Evolutionary conservation across 2,113 vertebrate genomes (phyloP).

Genomic region (Hylia prasina): DNA sequence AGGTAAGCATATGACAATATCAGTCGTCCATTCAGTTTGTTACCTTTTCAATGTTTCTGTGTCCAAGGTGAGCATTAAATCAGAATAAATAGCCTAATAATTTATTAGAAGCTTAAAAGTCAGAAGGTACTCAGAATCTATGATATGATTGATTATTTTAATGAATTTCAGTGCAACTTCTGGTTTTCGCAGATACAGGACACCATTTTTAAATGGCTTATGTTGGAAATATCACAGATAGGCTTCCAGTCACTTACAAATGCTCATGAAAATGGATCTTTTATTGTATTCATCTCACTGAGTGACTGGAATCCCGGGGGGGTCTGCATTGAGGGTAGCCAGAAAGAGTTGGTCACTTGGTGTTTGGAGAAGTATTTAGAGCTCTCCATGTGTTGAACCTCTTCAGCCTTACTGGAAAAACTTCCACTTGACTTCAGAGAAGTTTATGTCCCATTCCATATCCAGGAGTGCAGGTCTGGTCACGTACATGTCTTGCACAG

Average conservation of each 20-base stretch:
- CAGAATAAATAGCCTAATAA: neutral
- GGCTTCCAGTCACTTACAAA: neutral
- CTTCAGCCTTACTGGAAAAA: neutral
- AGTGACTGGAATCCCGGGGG: neutral
- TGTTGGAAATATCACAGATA: neutral
- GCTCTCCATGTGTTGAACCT: neutral
- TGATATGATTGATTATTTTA: neutral
- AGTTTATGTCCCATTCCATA: neutral
- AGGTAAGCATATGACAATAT: neutral
- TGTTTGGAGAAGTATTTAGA: neutral
- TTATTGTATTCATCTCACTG: neutral
- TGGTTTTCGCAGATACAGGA: neutral
- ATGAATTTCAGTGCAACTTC: neutral
- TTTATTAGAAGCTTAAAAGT: neutral
- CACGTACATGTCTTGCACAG: fast-evolving
- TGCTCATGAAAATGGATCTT: neutral
- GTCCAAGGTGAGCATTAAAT: neutral
- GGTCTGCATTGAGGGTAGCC: neutral
- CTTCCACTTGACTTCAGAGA: neutral
- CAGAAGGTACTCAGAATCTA: neutral
- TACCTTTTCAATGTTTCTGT: neutral
- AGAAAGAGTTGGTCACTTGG: neutral
- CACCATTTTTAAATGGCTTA: neutral
- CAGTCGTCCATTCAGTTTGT: neutral
- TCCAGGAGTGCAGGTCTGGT: neutral